Evolutionary conservation across 2,888 invertebrate species (phyloP).

Genomic region (Synanthedon andrenaeformis): DNA sequence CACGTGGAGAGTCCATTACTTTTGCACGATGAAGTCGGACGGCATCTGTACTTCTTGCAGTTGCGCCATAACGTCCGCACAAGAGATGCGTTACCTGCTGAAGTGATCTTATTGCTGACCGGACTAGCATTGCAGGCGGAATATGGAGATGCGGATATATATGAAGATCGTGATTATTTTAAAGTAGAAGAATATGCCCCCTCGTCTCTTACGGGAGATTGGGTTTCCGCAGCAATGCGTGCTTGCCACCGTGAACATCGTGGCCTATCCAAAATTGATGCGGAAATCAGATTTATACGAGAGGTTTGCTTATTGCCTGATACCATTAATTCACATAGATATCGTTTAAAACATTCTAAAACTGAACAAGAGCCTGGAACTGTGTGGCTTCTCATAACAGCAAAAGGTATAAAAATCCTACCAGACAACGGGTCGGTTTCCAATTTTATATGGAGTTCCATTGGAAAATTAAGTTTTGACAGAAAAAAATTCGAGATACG

Average conservation of each 20-base stretch:
- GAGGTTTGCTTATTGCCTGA: constrained; percentile 87
- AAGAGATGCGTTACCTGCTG: constrained; percentile 72
- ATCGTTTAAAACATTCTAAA: constrained; percentile 83
- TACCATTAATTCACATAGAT: constrained; percentile 90
- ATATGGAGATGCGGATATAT: constrained; percentile 78
- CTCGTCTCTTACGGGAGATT: constrained; percentile 70
- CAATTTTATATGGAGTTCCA: constrained; percentile 94
- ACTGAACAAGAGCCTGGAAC: constrained; percentile 81
- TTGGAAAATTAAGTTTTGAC: constrained; percentile 95
- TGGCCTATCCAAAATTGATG: constrained; percentile 82
- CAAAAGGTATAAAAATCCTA: constrained; percentile 90
- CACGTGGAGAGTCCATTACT: constrained; percentile 93
- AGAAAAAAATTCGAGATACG: constrained; percentile 97
- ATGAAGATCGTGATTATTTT: constrained; percentile 69
- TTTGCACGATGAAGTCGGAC: constrained; percentile 89
- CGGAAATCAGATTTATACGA: constrained; percentile 88
- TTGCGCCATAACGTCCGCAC: constrained; percentile 87
- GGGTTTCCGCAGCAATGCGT: constrained; percentile 74
- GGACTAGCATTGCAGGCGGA: constrained; percentile 94
- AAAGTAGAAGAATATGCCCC: constrained; percentile 90
- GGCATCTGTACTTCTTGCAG: constrained; percentile 95
- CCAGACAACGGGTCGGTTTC: constrained; percentile 77
- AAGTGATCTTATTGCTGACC: constrained; percentile 83
- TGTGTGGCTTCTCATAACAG: constrained; percentile 91
- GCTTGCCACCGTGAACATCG: constrained; percentile 85